A percentile compares a stretch with the other conserved stretches of the same genome.
Conservation (phyloP, 2,888 invertebrate genomes). For the Yponomeuta sedellus region DNA sequence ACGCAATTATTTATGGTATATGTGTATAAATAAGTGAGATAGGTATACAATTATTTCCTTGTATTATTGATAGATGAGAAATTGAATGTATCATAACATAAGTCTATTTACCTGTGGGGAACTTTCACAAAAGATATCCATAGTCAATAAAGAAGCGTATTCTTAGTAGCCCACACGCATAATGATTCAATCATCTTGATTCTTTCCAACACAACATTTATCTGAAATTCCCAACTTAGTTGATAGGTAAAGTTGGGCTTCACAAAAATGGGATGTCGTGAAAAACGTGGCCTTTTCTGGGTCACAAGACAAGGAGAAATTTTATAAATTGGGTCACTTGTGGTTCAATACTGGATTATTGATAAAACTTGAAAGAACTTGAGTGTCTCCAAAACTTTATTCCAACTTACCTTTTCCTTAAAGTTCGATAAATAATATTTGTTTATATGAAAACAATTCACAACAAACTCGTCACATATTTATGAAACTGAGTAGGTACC, state of each 20-base stretch:
- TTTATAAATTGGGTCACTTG: constrained; percentile 43
- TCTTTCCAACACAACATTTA: neutral
- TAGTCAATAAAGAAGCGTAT: neutral
- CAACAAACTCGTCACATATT: no score
- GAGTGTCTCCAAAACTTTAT: neutral
- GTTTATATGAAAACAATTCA: neutral
- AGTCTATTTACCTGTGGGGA: neutral
- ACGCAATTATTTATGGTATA: no score
- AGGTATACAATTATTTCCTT: no score
- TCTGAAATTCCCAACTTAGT: no score
- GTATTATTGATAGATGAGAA: no score
- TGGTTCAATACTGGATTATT: constrained; percentile 38
- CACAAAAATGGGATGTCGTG: neutral
- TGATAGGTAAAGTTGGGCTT: no score
- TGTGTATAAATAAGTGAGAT: no score
- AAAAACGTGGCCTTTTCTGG: constrained; percentile 19
- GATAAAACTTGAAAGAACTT: constrained; percentile 39
- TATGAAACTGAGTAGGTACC: no score
- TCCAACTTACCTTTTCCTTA: neutral
- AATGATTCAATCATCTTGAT: neutral
- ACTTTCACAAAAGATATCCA: neutral
- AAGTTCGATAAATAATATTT: neutral
- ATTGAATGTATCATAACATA: no score
- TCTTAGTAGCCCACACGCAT: neutral
- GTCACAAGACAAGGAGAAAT: constrained; percentile 35